Evolutionary conservation across 2,113 vertebrate genomes (phyloP).

Genomic region (Syngnathus typhle): DNA sequence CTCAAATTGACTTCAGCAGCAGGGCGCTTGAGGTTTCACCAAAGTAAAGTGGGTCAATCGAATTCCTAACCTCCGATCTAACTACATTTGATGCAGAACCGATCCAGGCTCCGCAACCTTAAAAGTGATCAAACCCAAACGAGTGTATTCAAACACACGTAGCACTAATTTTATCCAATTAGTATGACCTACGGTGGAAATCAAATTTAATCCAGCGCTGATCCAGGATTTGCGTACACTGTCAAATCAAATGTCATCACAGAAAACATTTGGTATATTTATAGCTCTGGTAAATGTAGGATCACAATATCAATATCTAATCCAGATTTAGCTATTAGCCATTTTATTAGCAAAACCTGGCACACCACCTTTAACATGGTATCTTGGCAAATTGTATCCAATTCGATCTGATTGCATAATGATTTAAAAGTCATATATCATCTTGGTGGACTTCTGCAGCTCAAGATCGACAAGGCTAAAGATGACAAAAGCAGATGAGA

Average conservation of each 20-base stretch:
- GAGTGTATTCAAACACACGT: neutral
- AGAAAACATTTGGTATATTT: neutral
- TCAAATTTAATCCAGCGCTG: neutral
- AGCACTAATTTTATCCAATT: neutral
- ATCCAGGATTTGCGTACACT: neutral
- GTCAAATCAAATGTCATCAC: neutral
- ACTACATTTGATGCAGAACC: neutral
- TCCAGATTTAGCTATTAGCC: neutral
- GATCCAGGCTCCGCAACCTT: neutral
- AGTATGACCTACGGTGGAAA: neutral
- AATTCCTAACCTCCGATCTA: neutral
- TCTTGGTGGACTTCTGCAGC: neutral
- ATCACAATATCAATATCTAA: neutral
- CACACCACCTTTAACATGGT: neutral
- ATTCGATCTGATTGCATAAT: neutral
- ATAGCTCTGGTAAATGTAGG: neutral
- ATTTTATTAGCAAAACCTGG: neutral
- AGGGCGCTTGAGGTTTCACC: neutral
- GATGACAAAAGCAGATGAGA: conserved; percentile 9
- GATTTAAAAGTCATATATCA: neutral
- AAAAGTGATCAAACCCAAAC: neutral
- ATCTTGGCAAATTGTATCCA: neutral
- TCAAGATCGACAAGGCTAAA: neutral
- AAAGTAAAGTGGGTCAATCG: neutral
- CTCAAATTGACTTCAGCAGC: conserved; percentile 1